Evolutionary conservation across 2,797 vertebrate genomes (phyloP), one percentile per base, ranked within the genome.

Genomic region (Mormyrops boulengeri): DNA sequence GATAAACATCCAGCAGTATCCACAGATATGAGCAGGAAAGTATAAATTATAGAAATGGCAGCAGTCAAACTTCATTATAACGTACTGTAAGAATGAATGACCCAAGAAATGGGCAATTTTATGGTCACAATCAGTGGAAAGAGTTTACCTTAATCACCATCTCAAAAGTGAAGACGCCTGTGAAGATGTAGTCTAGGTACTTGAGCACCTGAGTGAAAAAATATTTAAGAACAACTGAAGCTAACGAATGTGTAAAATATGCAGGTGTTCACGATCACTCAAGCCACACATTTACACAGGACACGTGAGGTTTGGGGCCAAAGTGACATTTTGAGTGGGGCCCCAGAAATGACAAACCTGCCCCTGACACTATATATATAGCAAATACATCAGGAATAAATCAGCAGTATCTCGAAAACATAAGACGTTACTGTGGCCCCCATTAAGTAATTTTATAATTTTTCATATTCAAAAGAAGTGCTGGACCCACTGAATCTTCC

Each of bases 101-200:
- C 17, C 77, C 41, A 22, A 53, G 50, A 85, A 53, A 85, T 12
- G 9, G 41, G n/a, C 7, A 5, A 82, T 47, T 82, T 47, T 47
- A n/a, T 41, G 1, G 17, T 41, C 77, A 82, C 34, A 2, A 49
- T 52, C 44, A 85, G 82, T 22, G 47, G 47, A n/a, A 12, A n/a
- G 47, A 85, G 34, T 95, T 97, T 94, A 99, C 99, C 98, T 99
- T 99, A 90, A 99, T 99, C 93, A 99, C 98, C 98, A 99, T 99
- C 95, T 99, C 99, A 91, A 99, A 99, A 11, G 99, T 99, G 92
- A 99, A 99, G 91, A 99, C 99, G 0, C 98, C 99, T 0, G 99
- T 99, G 89, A 99, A 99, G 89, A 99, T 97, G 89, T 99, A 99
- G 94, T 99, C 99, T 96, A 99, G 95, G 93, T 99, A 99, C 91